phyloP scores from a whole-genome alignment of 2,113 vertebrate genomes.

The Argyrosomus japonicus region DNA sequence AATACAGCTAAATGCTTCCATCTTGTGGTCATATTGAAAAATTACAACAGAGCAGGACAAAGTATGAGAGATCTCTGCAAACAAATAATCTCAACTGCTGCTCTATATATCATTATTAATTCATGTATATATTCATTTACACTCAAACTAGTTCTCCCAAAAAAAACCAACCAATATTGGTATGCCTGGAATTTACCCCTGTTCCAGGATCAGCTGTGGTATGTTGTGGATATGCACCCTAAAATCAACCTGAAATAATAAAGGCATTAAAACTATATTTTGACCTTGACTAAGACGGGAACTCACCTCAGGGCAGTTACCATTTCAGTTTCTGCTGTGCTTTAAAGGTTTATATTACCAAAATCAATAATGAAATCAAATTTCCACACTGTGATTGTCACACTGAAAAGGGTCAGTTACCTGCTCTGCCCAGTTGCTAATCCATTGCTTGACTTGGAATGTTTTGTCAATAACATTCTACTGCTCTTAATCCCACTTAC shows the following conservation, averaged over 20 bases:
- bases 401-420: not conserved
- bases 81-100: not conserved
- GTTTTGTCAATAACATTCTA: not conserved
- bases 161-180: not conserved
- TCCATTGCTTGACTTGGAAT: not conserved
- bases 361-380: not conserved
- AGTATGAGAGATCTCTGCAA: not conserved
- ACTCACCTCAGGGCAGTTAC: not conserved
- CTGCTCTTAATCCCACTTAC: not conserved
- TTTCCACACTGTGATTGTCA: not conserved
- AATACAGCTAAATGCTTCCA: conserved; percentile 44
- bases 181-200: too few species aligned
- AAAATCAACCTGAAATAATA: not conserved
- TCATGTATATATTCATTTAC: not conserved
- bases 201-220: not conserved
- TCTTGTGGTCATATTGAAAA: conserved; percentile 28
- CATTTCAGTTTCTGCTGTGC: not conserved
- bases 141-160: not conserved
- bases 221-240: not conserved
- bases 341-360: not conserved
- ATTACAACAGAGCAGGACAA: not conserved
- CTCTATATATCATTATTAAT: not conserved
- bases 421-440: not conserved
- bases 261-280: not conserved
- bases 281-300: not conserved